Base-by-base conservation (phyloP, 2,113 vertebrate genomes). In the Paramormyrops kingsleyae region DNA sequence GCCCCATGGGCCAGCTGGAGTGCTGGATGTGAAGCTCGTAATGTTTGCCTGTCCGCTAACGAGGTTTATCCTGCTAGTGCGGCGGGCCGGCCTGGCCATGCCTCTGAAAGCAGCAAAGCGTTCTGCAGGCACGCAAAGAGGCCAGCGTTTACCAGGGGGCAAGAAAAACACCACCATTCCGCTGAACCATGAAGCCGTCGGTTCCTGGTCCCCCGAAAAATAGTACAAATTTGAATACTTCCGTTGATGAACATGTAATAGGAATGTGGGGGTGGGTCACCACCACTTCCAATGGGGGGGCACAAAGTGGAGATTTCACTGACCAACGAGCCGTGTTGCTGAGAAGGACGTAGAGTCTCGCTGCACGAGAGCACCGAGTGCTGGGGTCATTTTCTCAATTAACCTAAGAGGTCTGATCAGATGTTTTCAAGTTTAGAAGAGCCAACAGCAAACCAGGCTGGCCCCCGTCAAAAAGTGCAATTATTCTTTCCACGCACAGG, bases 401-500 rank as follows among this genome's bases (percentile, higher is more conserved):
- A 66, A n/a, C 39, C 42, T 21, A 50, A 74, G 24, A 42, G 93
- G 91, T 92, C 91, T 87, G 90, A 93, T 92, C 92, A 84, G 83
- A 47, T 84, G 83, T 84, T 84, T 84, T 47, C 39, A 24, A 47
- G 74, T 35, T 42, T 17, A 42, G 35, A 46, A 84, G 19, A 84
- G 44, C 83, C 44, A 6, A 12, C 35, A 7, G 6, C 74, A 84
- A 24, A 84, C 44, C 44, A 84, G 21, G 44, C 8, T 47, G 7
- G 21, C 80, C 42, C 44, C 31, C 35, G 10, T 80, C 35, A 80
- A 84, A 47, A 47, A 47, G 19, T 13, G 9, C 50, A 10, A n/a
- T 44, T 59, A n/a, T n/a, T 84, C 66, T 89, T 88, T 53, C 77
- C 74, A 44, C 24, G 53, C 31, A 74, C 13, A 49, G 19, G 46